phyloP scores from a whole-genome alignment of 2,797 vertebrate species.

The Gallinago nigripennis region DNA sequence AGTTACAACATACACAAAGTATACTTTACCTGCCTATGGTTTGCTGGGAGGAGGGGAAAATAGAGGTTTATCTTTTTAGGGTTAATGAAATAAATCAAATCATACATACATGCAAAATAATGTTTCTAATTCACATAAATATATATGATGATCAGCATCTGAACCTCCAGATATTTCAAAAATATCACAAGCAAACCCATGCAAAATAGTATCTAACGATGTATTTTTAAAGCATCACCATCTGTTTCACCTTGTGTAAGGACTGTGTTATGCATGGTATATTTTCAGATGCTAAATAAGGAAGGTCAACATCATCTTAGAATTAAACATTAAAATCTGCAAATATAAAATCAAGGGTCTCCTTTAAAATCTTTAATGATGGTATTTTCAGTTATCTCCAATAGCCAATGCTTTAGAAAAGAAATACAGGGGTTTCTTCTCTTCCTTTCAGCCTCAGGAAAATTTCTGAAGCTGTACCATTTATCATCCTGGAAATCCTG shows the following conservation, averaged over 20 bases:
- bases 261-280: not conserved
- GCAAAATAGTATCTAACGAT: not conserved
- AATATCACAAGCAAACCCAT: not conserved
- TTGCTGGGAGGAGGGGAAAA: not conserved
- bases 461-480: not conserved
- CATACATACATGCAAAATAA: not conserved
- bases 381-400: not conserved
- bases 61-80: not conserved
- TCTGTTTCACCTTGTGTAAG: not conserved
- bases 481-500: not conserved
- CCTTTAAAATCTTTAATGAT: not conserved
- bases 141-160: not conserved
- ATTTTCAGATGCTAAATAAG: not conserved
- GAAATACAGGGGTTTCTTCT: fast-evolving
- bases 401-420: not conserved
- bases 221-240: not conserved
- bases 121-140: not conserved
- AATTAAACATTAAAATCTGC: not conserved
- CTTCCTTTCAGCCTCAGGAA: not conserved
- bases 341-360: not conserved
- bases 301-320: not conserved
- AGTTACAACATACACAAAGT: not conserved
- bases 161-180: not conserved
- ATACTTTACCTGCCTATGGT: not conserved
- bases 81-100: not conserved